A percentile compares a stretch with the other conserved stretches of the same genome.
Evolutionary conservation across 2,797 vertebrate species (phyloP).

Genomic region (Myioborus melanocephalus): DNA sequence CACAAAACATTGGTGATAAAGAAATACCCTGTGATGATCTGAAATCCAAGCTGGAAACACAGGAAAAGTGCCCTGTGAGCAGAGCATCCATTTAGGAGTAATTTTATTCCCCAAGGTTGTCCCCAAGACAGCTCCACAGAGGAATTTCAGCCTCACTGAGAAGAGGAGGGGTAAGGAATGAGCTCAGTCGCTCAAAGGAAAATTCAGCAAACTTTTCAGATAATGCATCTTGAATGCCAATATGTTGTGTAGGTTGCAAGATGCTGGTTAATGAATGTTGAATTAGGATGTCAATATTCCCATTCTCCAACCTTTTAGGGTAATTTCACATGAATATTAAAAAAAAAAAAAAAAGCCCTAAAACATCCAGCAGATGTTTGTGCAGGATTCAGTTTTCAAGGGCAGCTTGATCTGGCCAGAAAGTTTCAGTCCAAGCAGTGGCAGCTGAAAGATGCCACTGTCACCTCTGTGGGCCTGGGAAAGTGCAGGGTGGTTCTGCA

Average conservation of each 20-base stretch:
- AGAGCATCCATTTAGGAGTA: fast-evolving
- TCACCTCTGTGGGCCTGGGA: not conserved
- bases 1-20: not conserved
- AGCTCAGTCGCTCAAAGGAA: not conserved
- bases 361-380: not conserved
- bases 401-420: not conserved
- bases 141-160: not conserved
- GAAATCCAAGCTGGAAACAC: not conserved
- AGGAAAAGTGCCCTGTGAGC: not conserved
- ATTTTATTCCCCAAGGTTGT: not conserved
- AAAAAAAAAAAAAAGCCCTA: not conserved
- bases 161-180: not conserved
- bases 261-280: not conserved
- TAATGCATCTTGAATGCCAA: not conserved
- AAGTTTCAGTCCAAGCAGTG: not conserved
- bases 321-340: not conserved
- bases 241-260: constrained; percentile 5
- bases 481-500: not conserved
- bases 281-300: constrained; percentile 23
- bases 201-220: constrained; percentile 19
- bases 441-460: not conserved
- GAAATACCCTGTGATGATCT: not conserved
- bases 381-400: not conserved
- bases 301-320: not conserved
- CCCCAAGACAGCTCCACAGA: not conserved